Conservation (phyloP, 2,113 vertebrate species). For the Eira barbara region DNA sequence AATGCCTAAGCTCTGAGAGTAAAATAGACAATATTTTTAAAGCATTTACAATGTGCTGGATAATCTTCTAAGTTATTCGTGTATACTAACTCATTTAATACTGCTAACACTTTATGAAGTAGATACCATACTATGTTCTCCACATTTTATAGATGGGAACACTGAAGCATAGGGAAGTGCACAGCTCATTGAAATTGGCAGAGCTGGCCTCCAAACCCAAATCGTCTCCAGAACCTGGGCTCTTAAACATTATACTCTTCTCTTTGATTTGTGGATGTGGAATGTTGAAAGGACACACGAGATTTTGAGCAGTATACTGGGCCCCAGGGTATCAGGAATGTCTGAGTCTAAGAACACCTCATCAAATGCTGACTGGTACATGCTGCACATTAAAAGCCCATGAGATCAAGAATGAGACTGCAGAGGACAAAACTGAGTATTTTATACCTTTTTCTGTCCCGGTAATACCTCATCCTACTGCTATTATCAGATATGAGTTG, state of each 20-base stretch:
- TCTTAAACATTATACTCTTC: neutral
- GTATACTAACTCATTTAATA: neutral
- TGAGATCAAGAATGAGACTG: neutral
- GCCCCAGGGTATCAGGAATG: neutral
- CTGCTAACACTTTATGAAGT: neutral
- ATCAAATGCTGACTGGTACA: neutral
- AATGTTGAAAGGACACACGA: neutral
- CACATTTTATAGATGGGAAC: neutral
- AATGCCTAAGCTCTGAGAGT: neutral
- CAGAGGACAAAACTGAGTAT: neutral
- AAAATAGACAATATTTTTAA: conserved; percentile 17
- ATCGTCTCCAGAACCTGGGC: neutral
- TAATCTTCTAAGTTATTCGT: neutral
- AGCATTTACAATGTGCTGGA: neutral
- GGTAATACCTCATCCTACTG: neutral
- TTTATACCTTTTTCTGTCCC: neutral
- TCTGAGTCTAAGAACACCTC: neutral
- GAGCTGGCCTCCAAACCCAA: neutral
- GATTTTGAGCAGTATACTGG: neutral
- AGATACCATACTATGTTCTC: neutral
- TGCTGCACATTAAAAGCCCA: neutral
- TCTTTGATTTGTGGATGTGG: neutral
- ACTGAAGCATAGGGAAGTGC: neutral
- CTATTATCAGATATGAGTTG: neutral
- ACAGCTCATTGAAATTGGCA: neutral